Percentiles rank a stretch among this genome's conserved stretches.
phyloP scores from a whole-genome alignment of 2,888 invertebrate genomes.

The Ischnus inquisitorius region DNA sequence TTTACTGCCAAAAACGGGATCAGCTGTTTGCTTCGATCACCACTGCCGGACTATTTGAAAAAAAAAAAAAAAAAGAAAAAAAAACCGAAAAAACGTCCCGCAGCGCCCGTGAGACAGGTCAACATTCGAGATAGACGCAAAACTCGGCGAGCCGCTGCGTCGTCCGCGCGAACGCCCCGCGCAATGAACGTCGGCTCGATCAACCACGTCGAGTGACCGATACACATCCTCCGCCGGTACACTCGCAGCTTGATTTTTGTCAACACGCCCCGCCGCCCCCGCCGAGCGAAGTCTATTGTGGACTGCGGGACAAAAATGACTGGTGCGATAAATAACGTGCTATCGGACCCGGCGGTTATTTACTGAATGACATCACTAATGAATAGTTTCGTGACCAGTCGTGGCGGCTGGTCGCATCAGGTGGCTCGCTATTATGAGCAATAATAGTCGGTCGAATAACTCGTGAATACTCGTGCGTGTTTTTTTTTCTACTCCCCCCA shows the following conservation, averaged over 20 bases:
- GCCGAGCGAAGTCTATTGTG: neutral
- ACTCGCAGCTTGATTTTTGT: neutral
- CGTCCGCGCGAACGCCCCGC: no score
- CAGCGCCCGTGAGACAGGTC: neutral
- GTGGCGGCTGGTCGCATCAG: slow-evolving; percentile 29
- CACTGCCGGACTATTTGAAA: slow-evolving; percentile 42
- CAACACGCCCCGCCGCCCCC: neutral
- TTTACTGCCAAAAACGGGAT: slow-evolving; percentile 75
- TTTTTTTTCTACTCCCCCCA: neutral
- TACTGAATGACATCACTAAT: slow-evolving; percentile 11
- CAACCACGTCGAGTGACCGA: no score
- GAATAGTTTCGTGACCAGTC: slow-evolving; percentile 14
- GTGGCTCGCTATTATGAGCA: slow-evolving; percentile 40
- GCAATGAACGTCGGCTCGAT: no score
- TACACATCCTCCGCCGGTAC: no score
- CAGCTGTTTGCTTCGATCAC: slow-evolving; percentile 78
- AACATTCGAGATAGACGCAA: no score
- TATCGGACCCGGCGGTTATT: neutral
- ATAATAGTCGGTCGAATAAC: slow-evolving; percentile 37
- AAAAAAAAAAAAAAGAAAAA: slow-evolving; percentile 9
- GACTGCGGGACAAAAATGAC: neutral
- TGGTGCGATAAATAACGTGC: neutral
- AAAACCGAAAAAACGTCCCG: neutral
- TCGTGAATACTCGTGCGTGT: neutral
- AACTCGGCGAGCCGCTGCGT: no score